Conservation (phyloP, 2,113 vertebrate species). For the Cryptotis parvus region DNA sequence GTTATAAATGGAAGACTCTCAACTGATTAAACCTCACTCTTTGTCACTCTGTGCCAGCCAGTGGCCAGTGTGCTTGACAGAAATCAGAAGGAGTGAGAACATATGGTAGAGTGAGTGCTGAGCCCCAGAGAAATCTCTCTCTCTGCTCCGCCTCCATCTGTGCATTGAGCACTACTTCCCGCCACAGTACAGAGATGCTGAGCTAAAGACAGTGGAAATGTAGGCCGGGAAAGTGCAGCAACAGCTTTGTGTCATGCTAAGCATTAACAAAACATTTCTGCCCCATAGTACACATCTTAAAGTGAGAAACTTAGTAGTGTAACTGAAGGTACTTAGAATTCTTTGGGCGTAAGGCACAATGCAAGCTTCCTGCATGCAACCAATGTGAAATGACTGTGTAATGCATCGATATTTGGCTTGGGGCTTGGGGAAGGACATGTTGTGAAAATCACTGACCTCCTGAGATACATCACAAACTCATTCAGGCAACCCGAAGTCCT, state of each 20-base stretch:
- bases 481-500: neutral
- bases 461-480: neutral
- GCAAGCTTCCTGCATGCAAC: neutral
- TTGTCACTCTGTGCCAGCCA: conserved; percentile 16
- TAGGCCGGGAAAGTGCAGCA: conserved; percentile 20
- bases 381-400: neutral
- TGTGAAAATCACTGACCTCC: neutral
- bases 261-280: conserved; percentile 30
- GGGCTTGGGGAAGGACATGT: neutral
- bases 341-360: neutral
- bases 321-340: neutral
- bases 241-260: conserved; percentile 21
- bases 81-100: neutral
- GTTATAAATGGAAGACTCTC: neutral
- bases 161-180: neutral
- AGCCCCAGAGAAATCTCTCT: conserved; percentile 11
- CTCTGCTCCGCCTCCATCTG: conserved; percentile 10
- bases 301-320: neutral
- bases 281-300: neutral
- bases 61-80: neutral
- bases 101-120: conserved; percentile 40
- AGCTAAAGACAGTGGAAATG: neutral
- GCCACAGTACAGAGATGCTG: neutral
- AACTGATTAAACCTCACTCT: neutral
- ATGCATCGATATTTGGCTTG: neutral